Evolutionary conservation across 2,797 vertebrate species (phyloP).

Genomic region (Spheniscus humboldti): DNA sequence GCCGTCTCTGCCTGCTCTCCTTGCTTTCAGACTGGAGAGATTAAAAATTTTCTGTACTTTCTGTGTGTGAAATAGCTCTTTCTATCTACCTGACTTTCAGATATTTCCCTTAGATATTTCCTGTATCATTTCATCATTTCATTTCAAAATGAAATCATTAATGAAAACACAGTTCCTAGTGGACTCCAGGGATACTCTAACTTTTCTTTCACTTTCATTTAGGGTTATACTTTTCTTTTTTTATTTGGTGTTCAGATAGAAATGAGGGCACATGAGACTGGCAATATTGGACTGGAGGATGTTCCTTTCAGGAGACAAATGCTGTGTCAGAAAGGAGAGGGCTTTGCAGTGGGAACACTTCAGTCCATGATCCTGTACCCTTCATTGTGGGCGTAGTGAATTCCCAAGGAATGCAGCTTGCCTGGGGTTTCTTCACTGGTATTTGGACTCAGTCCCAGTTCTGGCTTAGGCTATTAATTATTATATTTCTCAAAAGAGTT

Average conservation of each 20-base stretch:
- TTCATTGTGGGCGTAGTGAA: neutral
- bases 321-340: neutral
- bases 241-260: neutral
- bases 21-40: neutral
- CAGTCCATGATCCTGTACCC: accelerated
- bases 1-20: neutral
- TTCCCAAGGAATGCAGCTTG: neutral
- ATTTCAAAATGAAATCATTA: neutral
- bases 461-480: neutral
- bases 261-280: neutral
- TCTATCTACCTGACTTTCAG: neutral
- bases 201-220: neutral
- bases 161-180: neutral
- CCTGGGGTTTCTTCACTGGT: neutral
- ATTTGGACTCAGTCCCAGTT: neutral
- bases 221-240: neutral
- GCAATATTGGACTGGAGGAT: neutral
- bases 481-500: neutral
- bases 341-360: neutral
- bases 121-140: neutral
- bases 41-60: neutral
- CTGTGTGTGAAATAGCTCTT: neutral
- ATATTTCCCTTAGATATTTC: neutral
- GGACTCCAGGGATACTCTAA: neutral
- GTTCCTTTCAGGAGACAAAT: neutral